Conservation (phyloP, 2,797 vertebrate species). For the Crenuchus spilurus region DNA sequence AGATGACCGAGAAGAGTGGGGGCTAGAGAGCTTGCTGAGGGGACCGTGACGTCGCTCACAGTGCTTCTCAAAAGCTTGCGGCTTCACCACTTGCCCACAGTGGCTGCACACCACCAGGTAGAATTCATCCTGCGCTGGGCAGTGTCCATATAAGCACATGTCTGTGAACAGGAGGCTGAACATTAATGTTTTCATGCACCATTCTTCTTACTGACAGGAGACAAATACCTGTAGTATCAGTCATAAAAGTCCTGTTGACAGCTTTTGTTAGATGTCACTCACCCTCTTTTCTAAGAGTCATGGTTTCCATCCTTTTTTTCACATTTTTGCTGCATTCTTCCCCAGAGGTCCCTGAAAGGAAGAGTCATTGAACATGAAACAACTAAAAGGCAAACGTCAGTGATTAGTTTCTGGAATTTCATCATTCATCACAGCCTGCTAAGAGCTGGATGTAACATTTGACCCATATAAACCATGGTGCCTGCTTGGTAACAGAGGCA, state of each 20-base stretch:
- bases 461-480: not conserved
- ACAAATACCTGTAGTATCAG: too few species aligned
- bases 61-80: conserved; percentile 93
- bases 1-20: conserved; percentile 57
- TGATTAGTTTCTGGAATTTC: not conserved
- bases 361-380: conserved; percentile 27
- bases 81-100: conserved; percentile 92
- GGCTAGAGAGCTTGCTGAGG: conserved; percentile 74
- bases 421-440: not conserved
- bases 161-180: conserved; percentile 75
- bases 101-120: conserved; percentile 94
- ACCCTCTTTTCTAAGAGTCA: conserved; percentile 91
- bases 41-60: conserved; percentile 87
- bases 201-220: not conserved
- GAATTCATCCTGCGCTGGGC: conserved; percentile 91
- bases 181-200: too few species aligned
- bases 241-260: not conserved
- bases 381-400: not conserved
- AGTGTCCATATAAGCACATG: conserved; percentile 94
- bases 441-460: not conserved
- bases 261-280: conserved; percentile 44
- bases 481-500: conserved; percentile 1
- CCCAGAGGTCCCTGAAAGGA: conserved; percentile 67
- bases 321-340: conserved; percentile 80
- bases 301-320: conserved; percentile 78